Evolutionary conservation across 2,888 invertebrate species (phyloP).

Genomic region (Noctua comes): DNA sequence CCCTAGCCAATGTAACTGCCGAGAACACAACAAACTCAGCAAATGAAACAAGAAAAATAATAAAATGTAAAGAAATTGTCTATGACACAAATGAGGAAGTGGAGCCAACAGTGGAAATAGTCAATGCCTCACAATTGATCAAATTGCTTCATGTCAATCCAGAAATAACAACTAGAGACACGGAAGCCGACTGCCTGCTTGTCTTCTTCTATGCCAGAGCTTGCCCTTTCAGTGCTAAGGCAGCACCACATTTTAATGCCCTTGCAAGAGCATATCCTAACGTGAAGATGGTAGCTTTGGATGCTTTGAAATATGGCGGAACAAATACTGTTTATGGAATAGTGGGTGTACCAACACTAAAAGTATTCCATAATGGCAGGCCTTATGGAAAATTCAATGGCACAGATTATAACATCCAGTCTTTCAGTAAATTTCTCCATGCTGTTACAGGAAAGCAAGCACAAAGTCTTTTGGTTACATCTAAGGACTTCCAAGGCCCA

Average conservation of each 20-base stretch:
- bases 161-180: conserved; percentile 92
- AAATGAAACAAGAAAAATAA: conserved; percentile 86
- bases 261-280: conserved; percentile 96
- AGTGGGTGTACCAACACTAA: conserved; percentile 96
- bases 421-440: conserved; percentile 94
- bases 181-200: conserved; percentile 93
- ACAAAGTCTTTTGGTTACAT: conserved; percentile 92
- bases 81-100: conserved; percentile 80
- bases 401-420: conserved; percentile 94
- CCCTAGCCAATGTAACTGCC: conserved; percentile 83
- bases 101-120: conserved; percentile 90
- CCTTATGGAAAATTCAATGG: conserved; percentile 96
- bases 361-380: conserved; percentile 97
- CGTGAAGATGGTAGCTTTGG: conserved; percentile 96
- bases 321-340: conserved; percentile 98
- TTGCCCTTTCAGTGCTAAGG: conserved; percentile 97
- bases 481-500: conserved; percentile 95
- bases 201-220: conserved; percentile 97
- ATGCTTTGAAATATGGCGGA: conserved; percentile 95
- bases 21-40: conserved; percentile 80
- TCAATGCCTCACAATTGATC: conserved; percentile 93
- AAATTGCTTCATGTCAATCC: conserved; percentile 92
- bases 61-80: conserved; percentile 84
- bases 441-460: conserved; percentile 93
- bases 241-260: conserved; percentile 97